Base-by-base conservation (phyloP, 2,797 vertebrate genomes). In the Arnoldichthys spilopterus region DNA sequence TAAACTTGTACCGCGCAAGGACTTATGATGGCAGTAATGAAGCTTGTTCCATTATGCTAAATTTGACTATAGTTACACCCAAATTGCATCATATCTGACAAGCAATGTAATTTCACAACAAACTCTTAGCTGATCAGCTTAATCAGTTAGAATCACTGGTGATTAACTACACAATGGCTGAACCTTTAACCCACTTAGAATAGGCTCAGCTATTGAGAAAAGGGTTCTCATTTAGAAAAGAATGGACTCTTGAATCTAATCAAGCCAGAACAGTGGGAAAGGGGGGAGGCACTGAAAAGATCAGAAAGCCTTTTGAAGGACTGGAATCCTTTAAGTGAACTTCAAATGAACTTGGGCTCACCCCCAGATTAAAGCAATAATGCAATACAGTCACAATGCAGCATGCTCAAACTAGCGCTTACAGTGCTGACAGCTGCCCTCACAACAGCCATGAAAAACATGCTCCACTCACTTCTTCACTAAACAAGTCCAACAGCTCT, bases 311-410 rank as follows among this genome's bases (percentile, higher is more conserved):
- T 24, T 62, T 58, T 72, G 43, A 68, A 64, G 47, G 28, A 34
- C 15, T 0, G 20, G 8, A 59, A 28, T 59, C 51, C 28, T 40
- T 76, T 6, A 63, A n/a, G 2, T 76, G 73, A 81, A 81, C 61
- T 40, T 49, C 4, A 68, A 32, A 56, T 58, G 34, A 85, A 79
- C 49, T 37, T 34, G 30, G 79, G 18, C 59, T 86, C 73, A 69
- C 61, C 83, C 18, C 78, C 63, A 67, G 67, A 82, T 79, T 78
- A 82, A 73, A 78, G 72, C 64, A 75, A 76, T 82, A 81, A 77
- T 11, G 66, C 54, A 45, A 34, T 70, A 70, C 51, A 67, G 64
- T 78, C 76, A 79, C 77, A 75, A 34, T 43, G 58, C 81, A 59
- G 63, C 28, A 56, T 32, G 53, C 49, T 59, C 8, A 0, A 54